Evolutionary conservation across 2,113 vertebrate genomes (phyloP), one percentile per base, ranked within the genome.

Genomic region (Struthio camelus): DNA sequence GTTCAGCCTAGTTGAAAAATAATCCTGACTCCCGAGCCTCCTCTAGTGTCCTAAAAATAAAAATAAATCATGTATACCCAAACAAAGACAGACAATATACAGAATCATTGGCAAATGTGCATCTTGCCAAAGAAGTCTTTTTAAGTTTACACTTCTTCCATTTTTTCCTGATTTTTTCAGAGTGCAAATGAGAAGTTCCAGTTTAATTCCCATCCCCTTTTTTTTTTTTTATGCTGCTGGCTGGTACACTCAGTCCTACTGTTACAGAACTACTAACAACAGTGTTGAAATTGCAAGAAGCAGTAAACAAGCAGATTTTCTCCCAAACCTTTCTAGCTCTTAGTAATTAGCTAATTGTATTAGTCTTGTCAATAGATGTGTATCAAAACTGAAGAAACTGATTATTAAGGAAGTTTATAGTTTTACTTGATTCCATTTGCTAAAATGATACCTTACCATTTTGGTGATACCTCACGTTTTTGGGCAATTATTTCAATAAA

Each of bases 11-110:
- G 24, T 51, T 78, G 56, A 91, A 91, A 92, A 87, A 90, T 11
- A 82, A 70, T 92, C 36, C 46, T 96, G 80, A 90, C 82, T 96
- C 88, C 92, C 71, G 87, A 96, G 88, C 90, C 72, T 96, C 93
- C 93, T 86, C 96, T 96, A 89, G 92, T 81, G 93, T 96, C 72
- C 61, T 84, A 84, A 84, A 88, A 83, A 73, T 75, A 94, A 78
- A 91, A 92, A 4, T 40, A 83, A 90, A 3, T 69, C 6, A 40
- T 78, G 16, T 23, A 30, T 78, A 67, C 51, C 66, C 30, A 66
- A 83, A 69, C 22, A 62, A 91, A 72, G 36, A 61, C 54, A 5
- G 34, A 30, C 11, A 42, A 77, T 77, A 30, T 30, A 53, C 23
- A 14, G 36, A 83, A 44, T 9, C 0, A 1, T 3, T 83, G 36